Conservation (phyloP, 1,140 invertebrate genomes). For the Sarcophaga peregrina region DNA sequence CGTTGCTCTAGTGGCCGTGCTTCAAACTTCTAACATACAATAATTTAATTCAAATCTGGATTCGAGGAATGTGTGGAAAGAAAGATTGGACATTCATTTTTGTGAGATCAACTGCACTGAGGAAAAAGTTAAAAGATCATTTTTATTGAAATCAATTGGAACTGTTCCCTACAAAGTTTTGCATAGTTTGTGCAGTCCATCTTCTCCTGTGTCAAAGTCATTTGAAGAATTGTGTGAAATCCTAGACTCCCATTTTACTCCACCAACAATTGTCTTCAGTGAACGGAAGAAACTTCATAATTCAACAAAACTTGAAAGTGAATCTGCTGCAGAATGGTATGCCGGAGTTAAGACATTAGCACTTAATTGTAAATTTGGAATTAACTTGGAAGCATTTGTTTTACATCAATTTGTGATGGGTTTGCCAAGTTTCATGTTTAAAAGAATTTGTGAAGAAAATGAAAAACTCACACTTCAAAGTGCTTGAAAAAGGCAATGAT, state of each 20-base stretch:
- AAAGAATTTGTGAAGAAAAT: constrained; percentile 15
- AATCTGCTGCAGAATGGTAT: constrained; percentile 21
- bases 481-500: constrained; percentile 26
- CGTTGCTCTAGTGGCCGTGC: not conserved
- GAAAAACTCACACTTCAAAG: constrained; percentile 1
- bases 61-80: not conserved
- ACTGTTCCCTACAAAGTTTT: constrained; percentile 9
- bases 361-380: constrained; percentile 37
- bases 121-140: not conserved
- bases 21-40: not conserved
- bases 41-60: not conserved
- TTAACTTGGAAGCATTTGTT: constrained; percentile 11
- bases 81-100: not conserved
- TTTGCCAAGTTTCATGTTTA: not conserved
- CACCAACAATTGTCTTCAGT: constrained; percentile 23
- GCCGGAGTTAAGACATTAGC: constrained; percentile 29
- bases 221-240: constrained; percentile 31
- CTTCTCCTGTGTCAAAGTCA: constrained; percentile 11
- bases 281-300: constrained; percentile 26
- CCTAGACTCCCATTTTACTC: constrained; percentile 19
- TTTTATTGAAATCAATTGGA: constrained; percentile 26
- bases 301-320: constrained; percentile 5
- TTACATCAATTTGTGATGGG: constrained; percentile 38
- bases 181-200: constrained; percentile 30
- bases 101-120: too few relatives aligned